phyloP scores from a whole-genome alignment of 35 echinoderm and acorn worm species.

The Lytechinus variegatus region DNA sequence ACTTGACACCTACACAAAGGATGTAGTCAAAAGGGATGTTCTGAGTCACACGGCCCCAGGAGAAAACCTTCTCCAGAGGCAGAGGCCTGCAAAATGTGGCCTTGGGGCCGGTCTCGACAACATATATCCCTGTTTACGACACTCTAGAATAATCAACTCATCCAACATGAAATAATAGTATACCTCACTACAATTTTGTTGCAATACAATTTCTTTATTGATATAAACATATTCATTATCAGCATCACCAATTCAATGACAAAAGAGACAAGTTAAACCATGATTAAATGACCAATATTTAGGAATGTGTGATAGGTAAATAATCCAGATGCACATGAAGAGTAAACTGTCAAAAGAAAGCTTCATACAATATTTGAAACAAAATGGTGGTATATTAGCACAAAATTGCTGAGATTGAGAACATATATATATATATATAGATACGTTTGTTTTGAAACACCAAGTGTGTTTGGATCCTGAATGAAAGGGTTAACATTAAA shows the following conservation, averaged over 20 bases:
- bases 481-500: too few relatives aligned
- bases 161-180: not conserved
- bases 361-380: not conserved
- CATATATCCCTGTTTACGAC: too few relatives aligned
- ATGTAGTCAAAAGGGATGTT: too few relatives aligned
- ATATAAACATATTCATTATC: constrained; percentile 48
- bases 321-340: not conserved
- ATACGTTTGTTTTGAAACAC: not conserved
- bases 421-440: not conserved
- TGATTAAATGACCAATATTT: not conserved
- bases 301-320: not conserved
- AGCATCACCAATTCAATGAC: constrained; percentile 32
- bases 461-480: too few relatives aligned
- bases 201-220: constrained; percentile 36
- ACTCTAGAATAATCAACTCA: too few relatives aligned
- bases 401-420: not conserved
- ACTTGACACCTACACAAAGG: too few relatives aligned
- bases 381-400: not conserved
- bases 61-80: too few relatives aligned
- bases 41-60: too few relatives aligned
- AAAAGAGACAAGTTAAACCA: not conserved
- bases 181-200: not conserved
- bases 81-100: too few relatives aligned
- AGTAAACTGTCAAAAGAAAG: not conserved
- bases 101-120: too few relatives aligned